Evolutionary conservation across 2,888 invertebrate species (phyloP), one percentile per base, ranked within the genome.

Genomic region (Coelopa pilipes): DNA sequence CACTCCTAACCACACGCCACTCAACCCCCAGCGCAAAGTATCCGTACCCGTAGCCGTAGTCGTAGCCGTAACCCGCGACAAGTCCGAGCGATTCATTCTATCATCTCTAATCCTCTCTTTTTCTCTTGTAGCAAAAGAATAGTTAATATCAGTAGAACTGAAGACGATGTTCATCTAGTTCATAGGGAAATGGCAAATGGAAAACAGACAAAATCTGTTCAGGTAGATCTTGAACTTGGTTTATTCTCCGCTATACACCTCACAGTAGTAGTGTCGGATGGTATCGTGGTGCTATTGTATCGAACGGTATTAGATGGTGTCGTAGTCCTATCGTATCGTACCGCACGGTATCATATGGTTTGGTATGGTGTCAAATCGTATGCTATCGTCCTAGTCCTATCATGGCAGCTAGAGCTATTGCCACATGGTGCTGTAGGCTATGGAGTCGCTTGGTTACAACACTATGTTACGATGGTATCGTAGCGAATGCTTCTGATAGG

Each of bases 141-240:
- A 90, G 90, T 92, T 89, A 91, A 91, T 91, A 90, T 91, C 89
- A 91, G 90, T 91, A 91, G 90, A 89, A 91, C 92, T 89, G 91
- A 92, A 87, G 92, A 93, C 89, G 91, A 92, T 89, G 91, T 92
- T 89, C 92, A 91, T 89, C 90, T 93, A 89, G 92, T 93, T 88
- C 90, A 91, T 86, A 90, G 91, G 87, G 92, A 92, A 89, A 91
- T 91, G 87, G 92, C 91, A 89, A 89, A 90, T 81, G 89, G 89
- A 83, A 91, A 90, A 88, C 92, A 93, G 89, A 93, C 91, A 89
- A 93, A 93, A 90, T 92, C 93, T 82, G 90, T 93, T 86, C 93
- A 93, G 90, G 91, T 92, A 88, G 87, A 86, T 86, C 85, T 85
- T 85, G 85, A 81, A 79, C 74, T 77, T 80, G 67, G 77, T 79